Conservation (phyloP, 2,888 invertebrate genomes). For the Seira musarum region DNA sequence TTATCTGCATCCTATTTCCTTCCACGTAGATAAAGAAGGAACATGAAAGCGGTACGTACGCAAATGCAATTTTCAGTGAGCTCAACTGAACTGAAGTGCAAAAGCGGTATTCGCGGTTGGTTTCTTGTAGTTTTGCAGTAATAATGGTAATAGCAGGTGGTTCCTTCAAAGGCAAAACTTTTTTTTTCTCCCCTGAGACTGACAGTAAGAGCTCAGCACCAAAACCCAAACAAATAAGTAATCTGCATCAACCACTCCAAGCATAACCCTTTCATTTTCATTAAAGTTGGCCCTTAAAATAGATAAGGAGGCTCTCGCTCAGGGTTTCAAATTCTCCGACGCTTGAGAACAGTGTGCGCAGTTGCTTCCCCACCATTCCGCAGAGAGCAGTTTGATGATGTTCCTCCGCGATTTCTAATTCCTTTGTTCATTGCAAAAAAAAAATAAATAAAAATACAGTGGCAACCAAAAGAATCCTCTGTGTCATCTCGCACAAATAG, state of each 20-base stretch:
- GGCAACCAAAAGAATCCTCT: background rate
- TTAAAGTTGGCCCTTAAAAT: background rate
- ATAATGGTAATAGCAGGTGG: conserved; percentile 4
- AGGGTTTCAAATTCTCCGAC: conserved; percentile 59
- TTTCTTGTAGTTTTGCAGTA: too few relatives aligned
- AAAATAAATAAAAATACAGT: background rate
- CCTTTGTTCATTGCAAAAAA: background rate
- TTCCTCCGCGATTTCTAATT: background rate
- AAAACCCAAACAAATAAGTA: background rate
- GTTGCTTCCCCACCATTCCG: conserved; percentile 40
- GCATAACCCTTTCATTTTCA: conserved; percentile 6
- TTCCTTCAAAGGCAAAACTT: background rate
- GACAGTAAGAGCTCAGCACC: background rate
- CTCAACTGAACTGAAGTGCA: too few relatives aligned
- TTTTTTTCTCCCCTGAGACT: background rate
- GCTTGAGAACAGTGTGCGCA: conserved; percentile 29
- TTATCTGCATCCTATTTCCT: background rate
- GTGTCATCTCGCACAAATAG: background rate
- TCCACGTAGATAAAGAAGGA: background rate
- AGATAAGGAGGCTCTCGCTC: conserved; percentile 49
- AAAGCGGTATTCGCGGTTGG: too few relatives aligned
- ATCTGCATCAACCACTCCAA: background rate
- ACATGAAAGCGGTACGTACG: background rate
- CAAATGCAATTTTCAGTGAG: background rate
- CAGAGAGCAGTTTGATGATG: conserved; percentile 39